Conservation (phyloP, 2,888 invertebrate species). For the Oscheius onirici region DNA sequence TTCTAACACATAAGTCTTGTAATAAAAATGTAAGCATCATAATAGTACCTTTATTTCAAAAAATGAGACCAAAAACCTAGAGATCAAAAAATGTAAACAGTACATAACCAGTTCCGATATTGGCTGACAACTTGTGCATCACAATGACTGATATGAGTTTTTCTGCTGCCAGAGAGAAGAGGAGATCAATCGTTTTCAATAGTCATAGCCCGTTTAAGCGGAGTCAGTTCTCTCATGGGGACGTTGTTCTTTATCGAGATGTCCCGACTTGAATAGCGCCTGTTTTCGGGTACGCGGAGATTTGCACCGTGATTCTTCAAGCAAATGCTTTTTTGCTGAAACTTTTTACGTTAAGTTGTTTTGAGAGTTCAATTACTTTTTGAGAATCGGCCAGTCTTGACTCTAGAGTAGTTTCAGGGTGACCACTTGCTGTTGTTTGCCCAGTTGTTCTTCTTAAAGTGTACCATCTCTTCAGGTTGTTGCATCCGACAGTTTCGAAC, state of each 20-base stretch:
- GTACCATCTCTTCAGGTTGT: conserved; percentile 12
- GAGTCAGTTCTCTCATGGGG: conserved; percentile 2
- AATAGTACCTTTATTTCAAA: no score
- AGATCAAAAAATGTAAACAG: no score
- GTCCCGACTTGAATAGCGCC: conserved; percentile 20
- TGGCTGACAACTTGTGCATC: no score
- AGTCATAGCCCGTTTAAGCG: conserved; percentile 8
- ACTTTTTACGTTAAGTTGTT: neutral
- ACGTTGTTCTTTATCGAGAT: neutral
- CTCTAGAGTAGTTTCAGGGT: conserved; percentile 1
- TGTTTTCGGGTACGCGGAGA: conserved; percentile 15
- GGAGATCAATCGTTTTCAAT: conserved; percentile 1
- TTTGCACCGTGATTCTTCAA: neutral
- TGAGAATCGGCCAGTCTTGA: conserved; percentile 1
- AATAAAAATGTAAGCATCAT: no score
- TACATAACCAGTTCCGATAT: no score
- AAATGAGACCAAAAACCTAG: no score
- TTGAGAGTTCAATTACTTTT: neutral
- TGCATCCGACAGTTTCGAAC: conserved; percentile 16
- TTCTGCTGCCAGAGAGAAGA: no score
- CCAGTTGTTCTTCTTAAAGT: conserved; percentile 13
- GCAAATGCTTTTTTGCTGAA: conserved; percentile 19
- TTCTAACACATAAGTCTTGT: no score
- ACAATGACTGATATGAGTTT: no score
- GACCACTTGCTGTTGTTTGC: conserved; percentile 13